Evolutionary conservation across 2,797 vertebrate species (phyloP), one percentile per base, ranked within the genome.

Genomic region (Bovichtus variegatus): DNA sequence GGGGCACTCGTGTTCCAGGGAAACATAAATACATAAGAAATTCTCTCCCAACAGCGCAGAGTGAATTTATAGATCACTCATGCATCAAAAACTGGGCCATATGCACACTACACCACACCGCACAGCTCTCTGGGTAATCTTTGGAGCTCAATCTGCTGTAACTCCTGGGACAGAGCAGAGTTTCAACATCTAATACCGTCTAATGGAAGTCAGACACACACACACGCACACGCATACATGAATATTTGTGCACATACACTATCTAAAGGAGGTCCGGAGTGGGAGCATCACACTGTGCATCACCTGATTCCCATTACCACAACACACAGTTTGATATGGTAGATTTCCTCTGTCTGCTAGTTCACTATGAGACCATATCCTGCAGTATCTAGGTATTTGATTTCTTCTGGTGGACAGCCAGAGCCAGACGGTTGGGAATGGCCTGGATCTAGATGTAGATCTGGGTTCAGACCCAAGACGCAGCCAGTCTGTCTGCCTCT

Each of bases 1-100:
- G 61, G 61, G 40, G 10, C 50, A 41, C 31, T 47, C 15, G 6
- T 43, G 43, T 49, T 51, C 49, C 75, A 63, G 31, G 19, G 64
- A 62, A 74, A 61, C 34, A 47, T 54, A 77, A 81, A 83, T 74
- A 66, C 21, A 47, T 18, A 13, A 49, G 76, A 72, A 55, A 38
- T 34, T 19, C 8, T 51, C 61, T 50, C 76, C 59, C 78, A 34
- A 25, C 70, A 79, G 81, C 9, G 0, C 60, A 67, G 63, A 70
- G 77, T 83, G 83, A 87, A 88, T 87, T 80, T 90, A 83, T 78
- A 87, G 82, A 76, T 85, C 81, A 61, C 75, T 80, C 69, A 49
- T 65, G 75, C 86, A 76, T 88, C 78, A 80, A 78, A 87, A 90
- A 87, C 78, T 84, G 83, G 86, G 86, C 71, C 66, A 51, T 9